These are phyloP conservation scores for Sebastes trivittatus DNA, from an alignment of 2,797 vertebrate species.

Conservation along the genomic window DNA sequence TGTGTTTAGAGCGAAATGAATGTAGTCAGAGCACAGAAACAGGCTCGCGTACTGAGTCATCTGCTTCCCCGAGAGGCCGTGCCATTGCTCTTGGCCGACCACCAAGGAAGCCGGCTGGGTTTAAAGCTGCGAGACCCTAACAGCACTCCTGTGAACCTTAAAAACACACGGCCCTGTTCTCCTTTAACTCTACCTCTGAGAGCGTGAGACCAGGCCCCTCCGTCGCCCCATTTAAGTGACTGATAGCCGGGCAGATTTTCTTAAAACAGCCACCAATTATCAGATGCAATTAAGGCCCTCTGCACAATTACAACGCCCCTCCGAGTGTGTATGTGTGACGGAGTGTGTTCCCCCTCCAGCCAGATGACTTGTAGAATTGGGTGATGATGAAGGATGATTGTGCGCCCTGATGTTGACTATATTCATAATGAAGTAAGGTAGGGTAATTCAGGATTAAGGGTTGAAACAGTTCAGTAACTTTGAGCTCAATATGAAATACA, in stretches of 20 bases:
- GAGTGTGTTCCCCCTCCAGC: slow-evolving; percentile 48
- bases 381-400: slow-evolving; percentile 51
- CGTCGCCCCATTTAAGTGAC: slow-evolving; percentile 70
- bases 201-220: slow-evolving; percentile 57
- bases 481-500: slow-evolving; percentile 23
- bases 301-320: slow-evolving; percentile 64
- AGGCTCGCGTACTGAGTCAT: slow-evolving; percentile 54
- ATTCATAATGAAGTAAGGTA: slow-evolving; percentile 30
- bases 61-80: slow-evolving; percentile 42
- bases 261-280: slow-evolving; percentile 80
- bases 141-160: slow-evolving; percentile 50
- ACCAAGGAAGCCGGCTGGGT: slow-evolving; percentile 56
- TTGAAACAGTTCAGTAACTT: slow-evolving; percentile 31
- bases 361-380: slow-evolving; percentile 35
- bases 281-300: slow-evolving; percentile 67
- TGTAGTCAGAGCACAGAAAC: slow-evolving; percentile 40
- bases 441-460: slow-evolving; percentile 31
- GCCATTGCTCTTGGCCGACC: slow-evolving; percentile 62
- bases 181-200: slow-evolving; percentile 18
- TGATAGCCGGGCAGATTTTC: slow-evolving; percentile 73
- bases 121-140: slow-evolving; percentile 48
- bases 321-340: slow-evolving; percentile 26
- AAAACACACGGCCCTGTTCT: slow-evolving; percentile 54
- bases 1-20: slow-evolving; percentile 61
- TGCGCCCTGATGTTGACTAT: slow-evolving; percentile 29